Conservation (phyloP, 35 echinoderm and acorn worm species). For the Nesometra sesokonis region DNA sequence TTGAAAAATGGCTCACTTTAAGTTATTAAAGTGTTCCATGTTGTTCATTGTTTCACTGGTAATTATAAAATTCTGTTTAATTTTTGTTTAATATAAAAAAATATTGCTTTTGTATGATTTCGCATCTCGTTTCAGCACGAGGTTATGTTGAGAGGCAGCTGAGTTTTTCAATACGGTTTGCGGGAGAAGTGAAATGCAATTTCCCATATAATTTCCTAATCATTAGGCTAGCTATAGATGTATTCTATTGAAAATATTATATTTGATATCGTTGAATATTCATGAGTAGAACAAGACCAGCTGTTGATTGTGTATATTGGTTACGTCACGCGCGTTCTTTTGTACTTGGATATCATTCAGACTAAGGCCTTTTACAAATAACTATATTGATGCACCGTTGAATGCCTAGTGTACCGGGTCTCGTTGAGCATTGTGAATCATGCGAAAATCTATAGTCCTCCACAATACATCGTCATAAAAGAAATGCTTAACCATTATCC, state of each 20-base stretch:
- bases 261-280: slow-evolving; percentile 1
- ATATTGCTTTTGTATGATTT: no score
- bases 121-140: neutral
- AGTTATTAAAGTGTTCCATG: no score
- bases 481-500: neutral
- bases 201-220: neutral
- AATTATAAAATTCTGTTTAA: no score
- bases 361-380: neutral
- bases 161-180: neutral
- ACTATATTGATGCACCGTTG: neutral
- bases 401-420: neutral
- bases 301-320: neutral
- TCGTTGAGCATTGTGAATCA: neutral
- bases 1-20: no score
- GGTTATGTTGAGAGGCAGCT: neutral
- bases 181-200: neutral
- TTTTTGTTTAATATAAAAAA: no score
- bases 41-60: no score
- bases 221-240: neutral
- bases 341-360: neutral
- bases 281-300: neutral
- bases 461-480: neutral
- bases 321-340: neutral
- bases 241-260: neutral
- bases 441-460: neutral